These are phyloP conservation scores for Plemyria rubiginata DNA, from an alignment of 2,888 invertebrate species.

Conservation along the genomic window DNA sequence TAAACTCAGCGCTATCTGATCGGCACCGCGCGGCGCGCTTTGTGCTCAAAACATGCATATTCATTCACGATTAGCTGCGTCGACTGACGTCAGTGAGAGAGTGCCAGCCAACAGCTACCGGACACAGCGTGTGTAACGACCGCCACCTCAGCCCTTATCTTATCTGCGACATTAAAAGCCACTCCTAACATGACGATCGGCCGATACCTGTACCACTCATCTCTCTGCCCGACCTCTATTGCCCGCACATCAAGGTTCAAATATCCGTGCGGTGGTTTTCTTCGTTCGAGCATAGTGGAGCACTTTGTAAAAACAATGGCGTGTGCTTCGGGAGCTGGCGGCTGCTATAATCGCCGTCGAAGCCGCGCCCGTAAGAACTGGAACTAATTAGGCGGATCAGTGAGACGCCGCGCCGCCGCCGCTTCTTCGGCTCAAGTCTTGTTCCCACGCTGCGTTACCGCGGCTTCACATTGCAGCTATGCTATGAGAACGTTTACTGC, in stretches of 20 bases:
- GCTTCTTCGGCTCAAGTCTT: conserved; percentile 1
- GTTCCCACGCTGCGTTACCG: conserved; percentile 13
- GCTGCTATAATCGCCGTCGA: conserved; percentile 61
- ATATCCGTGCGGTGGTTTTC: conserved; percentile 1
- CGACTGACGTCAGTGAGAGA: too few relatives aligned
- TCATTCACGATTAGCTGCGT: conserved; percentile 30
- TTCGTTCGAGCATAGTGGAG: conserved; percentile 17
- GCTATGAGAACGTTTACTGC: background rate
- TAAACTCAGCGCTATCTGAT: conserved; percentile 26
- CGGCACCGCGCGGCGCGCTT: conserved; percentile 25
- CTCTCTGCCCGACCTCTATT: conserved; percentile 6
- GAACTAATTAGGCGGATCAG: conserved; percentile 60
- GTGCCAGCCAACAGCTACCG: conserved; percentile 35
- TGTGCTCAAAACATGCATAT: conserved; percentile 29
- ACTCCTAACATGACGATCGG: conserved; percentile 50
- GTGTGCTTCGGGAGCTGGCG: conserved; percentile 44
- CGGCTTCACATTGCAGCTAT: background rate
- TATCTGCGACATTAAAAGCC: conserved; percentile 62
- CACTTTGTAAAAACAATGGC: conserved; percentile 55
- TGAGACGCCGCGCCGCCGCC: conserved; percentile 12
- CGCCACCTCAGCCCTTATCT: conserved; percentile 55
- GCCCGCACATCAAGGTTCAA: background rate
- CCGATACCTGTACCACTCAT: conserved; percentile 1
- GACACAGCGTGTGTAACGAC: conserved; percentile 36
- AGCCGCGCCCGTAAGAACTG: conserved; percentile 56